A percentile compares a stretch with the other conserved stretches of the same genome.
phyloP scores from a whole-genome alignment of 2,888 invertebrate species.

The Gonocerus acuteangulatus region DNA sequence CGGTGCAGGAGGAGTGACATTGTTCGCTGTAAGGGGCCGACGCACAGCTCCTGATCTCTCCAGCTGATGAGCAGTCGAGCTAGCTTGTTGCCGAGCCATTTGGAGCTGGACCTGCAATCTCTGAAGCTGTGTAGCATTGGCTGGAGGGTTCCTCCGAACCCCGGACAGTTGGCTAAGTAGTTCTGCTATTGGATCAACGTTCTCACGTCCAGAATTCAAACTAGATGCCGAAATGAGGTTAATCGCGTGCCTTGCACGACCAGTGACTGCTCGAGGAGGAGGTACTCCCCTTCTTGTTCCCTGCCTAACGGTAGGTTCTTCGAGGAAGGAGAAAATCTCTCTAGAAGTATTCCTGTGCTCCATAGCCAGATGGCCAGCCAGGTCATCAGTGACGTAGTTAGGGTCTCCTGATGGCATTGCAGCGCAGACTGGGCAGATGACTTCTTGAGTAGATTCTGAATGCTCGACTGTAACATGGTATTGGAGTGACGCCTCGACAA shows the following conservation, averaged over 20 bases:
- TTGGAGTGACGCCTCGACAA: constrained; percentile 81
- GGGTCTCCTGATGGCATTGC: constrained; percentile 92
- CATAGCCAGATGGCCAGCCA: constrained; percentile 85
- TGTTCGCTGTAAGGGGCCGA: too few relatives aligned
- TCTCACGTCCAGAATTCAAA: constrained; percentile 3
- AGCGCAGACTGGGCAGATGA: constrained; percentile 92
- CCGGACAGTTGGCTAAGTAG: constrained; percentile 73
- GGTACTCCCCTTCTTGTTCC: constrained; percentile 9
- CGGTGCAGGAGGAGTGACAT: too few relatives aligned
- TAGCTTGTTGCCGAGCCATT: constrained; percentile 72
- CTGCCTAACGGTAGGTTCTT: constrained; percentile 20
- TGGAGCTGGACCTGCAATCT: constrained; percentile 91
- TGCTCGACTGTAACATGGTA: constrained; percentile 85
- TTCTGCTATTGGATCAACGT: constrained; percentile 29
- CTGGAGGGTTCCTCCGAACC: constrained; percentile 59
- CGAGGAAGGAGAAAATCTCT: constrained; percentile 18
- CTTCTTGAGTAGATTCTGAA: constrained; percentile 81
- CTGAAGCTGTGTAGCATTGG: constrained; percentile 57
- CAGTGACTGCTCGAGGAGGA: constrained; percentile 10
- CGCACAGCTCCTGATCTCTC: not conserved
- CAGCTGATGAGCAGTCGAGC: constrained; percentile 9
- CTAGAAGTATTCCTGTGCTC: constrained; percentile 55
- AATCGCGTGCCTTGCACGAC: constrained; percentile 16
- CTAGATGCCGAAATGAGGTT: constrained; percentile 20
- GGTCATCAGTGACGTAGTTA: constrained; percentile 94